Evolutionary conservation across 2,888 invertebrate genomes (phyloP), one percentile per base, ranked within the genome.

Genomic region (Acanthosepion lycidas): DNA sequence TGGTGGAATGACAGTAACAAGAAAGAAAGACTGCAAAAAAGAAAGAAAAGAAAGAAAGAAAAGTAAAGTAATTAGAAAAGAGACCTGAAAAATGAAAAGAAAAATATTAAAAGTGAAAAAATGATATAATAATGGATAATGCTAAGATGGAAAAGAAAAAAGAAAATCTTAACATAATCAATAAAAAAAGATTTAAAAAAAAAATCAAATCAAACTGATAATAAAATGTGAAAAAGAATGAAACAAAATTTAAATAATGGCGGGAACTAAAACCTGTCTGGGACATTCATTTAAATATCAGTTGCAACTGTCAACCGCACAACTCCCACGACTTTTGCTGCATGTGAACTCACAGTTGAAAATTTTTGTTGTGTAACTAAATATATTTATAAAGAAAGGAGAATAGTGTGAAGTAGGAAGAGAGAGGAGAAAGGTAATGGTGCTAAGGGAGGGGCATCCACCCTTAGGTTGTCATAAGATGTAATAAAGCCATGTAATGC

Each of bases 271-370:
- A 78, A n/a, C 1, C 78, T 78, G 78, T 78, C 3, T 78, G 78
- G n/a, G 78, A 78, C 78, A 78, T 12, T n/a, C 78, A 78, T 78
- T 78, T 78, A 78, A 78, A 78, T 78, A 78, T 78, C 78, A 78
- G 78, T 78, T 78, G 78, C n/a, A 33, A 78, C 78, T 78, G 78
- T 78, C 78, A 78, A 78, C 78, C 78, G n/a, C 78, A 78, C n/a
- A n/a, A n/a, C n/a, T n/a, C 78, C 78, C 78, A n/a, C 78, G n/a
- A 78, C n/a, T 78, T n/a, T 78, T 78, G n/a, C 78, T 78, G 78
- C n/a, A 78, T 78, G 78, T 78, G 78, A 78, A 78, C 78, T n/a
- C n/a, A 12, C 78, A 78, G 78, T 78, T 78, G n/a, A 78, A 78
- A 78, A 59, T 59, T 33, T 78, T 78, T 78, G 78, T 78, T 78